These are phyloP conservation scores for Liposcelis brunnea DNA, from an alignment of 2,888 invertebrate genomes.

Conservation along the genomic window DNA sequence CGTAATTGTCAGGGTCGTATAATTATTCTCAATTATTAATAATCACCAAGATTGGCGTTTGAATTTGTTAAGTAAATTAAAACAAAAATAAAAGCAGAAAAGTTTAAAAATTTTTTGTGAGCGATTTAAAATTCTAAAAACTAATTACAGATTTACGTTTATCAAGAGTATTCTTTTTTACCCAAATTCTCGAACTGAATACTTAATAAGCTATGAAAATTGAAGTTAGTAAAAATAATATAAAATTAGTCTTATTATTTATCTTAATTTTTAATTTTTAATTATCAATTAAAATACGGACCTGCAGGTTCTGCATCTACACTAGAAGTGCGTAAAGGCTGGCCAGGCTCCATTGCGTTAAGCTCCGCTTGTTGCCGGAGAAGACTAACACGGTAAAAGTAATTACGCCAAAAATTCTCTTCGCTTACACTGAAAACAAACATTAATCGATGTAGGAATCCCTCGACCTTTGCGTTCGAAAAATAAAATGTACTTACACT, in stretches of 20 bases:
- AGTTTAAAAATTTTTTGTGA: no score
- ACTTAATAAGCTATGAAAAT: no score
- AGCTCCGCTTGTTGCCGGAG: slow-evolving; percentile 89
- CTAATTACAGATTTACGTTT: no score
- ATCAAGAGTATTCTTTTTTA: no score
- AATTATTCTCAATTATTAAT: no score
- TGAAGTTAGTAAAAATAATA: background rate
- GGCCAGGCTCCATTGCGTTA: slow-evolving; percentile 8
- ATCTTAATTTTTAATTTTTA: background rate
- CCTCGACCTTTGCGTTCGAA: background rate
- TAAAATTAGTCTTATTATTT: background rate
- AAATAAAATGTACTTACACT: slow-evolving; percentile 53
- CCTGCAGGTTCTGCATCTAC: slow-evolving; percentile 15
- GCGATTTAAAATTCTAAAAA: no score
- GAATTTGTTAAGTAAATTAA: no score
- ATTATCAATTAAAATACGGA: background rate
- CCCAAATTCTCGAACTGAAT: no score
- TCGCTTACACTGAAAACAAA: slow-evolving; percentile 62
- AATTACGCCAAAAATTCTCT: slow-evolving; percentile 99
- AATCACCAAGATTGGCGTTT: no score
- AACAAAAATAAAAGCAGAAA: no score
- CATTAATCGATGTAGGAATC: slow-evolving; percentile 9
- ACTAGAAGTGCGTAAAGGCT: slow-evolving; percentile 12
- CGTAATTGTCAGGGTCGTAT: no score
- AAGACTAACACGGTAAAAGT: slow-evolving; percentile 96